Evolutionary conservation across 2,888 invertebrate species (phyloP).

Genomic region (Tinea pellionella): DNA sequence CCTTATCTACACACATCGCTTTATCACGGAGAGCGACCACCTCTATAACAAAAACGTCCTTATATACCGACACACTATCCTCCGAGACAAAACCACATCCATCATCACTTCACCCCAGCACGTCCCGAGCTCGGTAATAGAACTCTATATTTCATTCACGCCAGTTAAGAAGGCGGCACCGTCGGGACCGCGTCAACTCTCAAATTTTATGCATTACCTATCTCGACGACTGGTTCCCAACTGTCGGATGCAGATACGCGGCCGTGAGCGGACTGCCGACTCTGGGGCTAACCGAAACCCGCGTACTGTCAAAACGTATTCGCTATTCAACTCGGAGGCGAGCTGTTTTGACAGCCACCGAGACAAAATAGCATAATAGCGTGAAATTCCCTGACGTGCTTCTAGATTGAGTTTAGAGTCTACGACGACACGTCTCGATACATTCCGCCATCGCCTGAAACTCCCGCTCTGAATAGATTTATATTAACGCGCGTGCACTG

Average conservation of each 20-base stretch:
- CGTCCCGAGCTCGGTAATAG: slow-evolving; percentile 7
- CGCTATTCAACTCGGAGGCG: slow-evolving; percentile 15
- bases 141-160: slow-evolving; percentile 13
- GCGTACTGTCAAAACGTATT: slow-evolving; percentile 20
- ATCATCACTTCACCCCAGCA: slow-evolving; percentile 2
- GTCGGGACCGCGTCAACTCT: slow-evolving; percentile 12
- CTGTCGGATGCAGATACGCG: slow-evolving; percentile 9
- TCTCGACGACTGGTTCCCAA: slow-evolving; percentile 16
- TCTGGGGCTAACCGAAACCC: slow-evolving; percentile 5
- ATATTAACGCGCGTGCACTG: background rate
- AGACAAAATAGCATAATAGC: slow-evolving; percentile 26
- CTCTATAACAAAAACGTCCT: background rate
- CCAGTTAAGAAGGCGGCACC: slow-evolving; percentile 13
- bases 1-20: slow-evolving; percentile 3
- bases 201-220: slow-evolving; percentile 24
- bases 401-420: slow-evolving; percentile 6
- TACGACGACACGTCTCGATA: background rate
- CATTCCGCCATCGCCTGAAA: background rate
- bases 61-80: background rate
- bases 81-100: background rate
- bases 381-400: slow-evolving; percentile 15
- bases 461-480: background rate
- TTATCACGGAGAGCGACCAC: background rate
- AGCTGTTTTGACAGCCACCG: slow-evolving; percentile 25
- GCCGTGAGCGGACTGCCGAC: slow-evolving; percentile 12